Base-by-base conservation (phyloP, 2,113 vertebrate species). In the Callipepla californica region DNA sequence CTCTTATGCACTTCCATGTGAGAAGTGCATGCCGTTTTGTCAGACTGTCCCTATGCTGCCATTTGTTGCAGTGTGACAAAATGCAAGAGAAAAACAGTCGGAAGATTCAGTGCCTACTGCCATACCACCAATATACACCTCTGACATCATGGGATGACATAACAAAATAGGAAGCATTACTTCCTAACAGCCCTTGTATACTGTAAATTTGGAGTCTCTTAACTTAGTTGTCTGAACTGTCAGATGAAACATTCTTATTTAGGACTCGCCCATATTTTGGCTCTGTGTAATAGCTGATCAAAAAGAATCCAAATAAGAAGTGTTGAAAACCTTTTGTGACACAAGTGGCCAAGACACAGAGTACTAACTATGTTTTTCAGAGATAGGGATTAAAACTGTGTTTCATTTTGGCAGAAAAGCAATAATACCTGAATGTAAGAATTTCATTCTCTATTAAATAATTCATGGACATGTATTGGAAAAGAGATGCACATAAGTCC, bases 401-500 rank as follows among this genome's bases (percentile, higher is more conserved):
- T 80, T 78, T 79, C 26, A 48, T 51, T 92, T 75, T 84, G 57
- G 30, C 62, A 85, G 80, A 82, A 82, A 87, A 91, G 11, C 17
- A 51, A 47, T 17, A 84, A 80, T n/a, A 13, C 75, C 83, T 86
- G 66, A 81, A 76, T 51, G 8, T 57, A 85, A 81, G 14, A 63
- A 67, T 72, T 86, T 69, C 84, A 81, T 88, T 91, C 30, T 74
- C 12, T 38, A 84, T 82, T 88, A 77, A 92, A 61, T 78, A 86
- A 75, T 92, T 48, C n/a, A 75, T 36, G n/a, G 50, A 68, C 9
- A 13, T 36, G 14, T 20, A 50, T 6, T 59, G 36, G 44, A 55
- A 90, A 93, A 69, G 22, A 91, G 61, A 80, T 30, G 53, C 40
- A 67, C 13, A 23, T 5, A 85, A 55, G 2, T 65, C 50, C 70